These are phyloP conservation scores for Lordiphosa collinella DNA, from an alignment of 1,140 invertebrate species.

Conservation along the genomic window DNA sequence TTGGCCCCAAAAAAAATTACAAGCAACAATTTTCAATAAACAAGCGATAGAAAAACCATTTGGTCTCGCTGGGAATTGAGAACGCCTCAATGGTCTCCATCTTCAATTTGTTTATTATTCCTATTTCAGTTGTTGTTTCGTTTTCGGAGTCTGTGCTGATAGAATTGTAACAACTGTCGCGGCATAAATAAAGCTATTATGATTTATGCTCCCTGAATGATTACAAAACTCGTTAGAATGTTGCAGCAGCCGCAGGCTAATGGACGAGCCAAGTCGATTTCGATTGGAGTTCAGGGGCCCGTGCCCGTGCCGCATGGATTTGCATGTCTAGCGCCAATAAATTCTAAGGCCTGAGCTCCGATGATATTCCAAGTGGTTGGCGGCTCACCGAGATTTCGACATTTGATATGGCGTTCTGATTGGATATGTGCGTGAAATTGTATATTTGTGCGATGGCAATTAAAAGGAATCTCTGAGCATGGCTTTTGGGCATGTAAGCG, in stretches of 20 bases:
- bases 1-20: constrained; percentile 28
- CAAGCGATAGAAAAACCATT: constrained; percentile 39
- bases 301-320: constrained; percentile 53
- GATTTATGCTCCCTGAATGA: constrained; percentile 62
- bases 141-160: constrained; percentile 44
- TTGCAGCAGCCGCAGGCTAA: constrained; percentile 6
- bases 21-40: constrained; percentile 49
- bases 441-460: constrained; percentile 59
- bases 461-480: constrained; percentile 68
- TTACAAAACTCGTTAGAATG: constrained; percentile 62
- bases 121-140: constrained; percentile 20
- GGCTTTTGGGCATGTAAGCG: constrained; percentile 70
- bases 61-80: constrained; percentile 44
- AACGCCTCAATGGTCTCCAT: constrained; percentile 32
- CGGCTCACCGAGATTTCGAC: constrained; percentile 53
- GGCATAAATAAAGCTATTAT: constrained; percentile 73
- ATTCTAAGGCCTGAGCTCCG: constrained; percentile 67
- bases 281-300: constrained; percentile 11
- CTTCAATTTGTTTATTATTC: constrained; percentile 59
- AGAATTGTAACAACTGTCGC: constrained; percentile 77
- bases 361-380: constrained; percentile 62
- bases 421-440: constrained; percentile 69
- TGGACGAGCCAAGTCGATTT: constrained; percentile 6
- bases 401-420: constrained; percentile 58
- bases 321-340: constrained; percentile 76